A percentile compares a stretch with the other conserved stretches of the same genome.
Evolutionary conservation across 2,888 invertebrate genomes (phyloP).

Genomic region (Lasioglossum oenotherae): DNA sequence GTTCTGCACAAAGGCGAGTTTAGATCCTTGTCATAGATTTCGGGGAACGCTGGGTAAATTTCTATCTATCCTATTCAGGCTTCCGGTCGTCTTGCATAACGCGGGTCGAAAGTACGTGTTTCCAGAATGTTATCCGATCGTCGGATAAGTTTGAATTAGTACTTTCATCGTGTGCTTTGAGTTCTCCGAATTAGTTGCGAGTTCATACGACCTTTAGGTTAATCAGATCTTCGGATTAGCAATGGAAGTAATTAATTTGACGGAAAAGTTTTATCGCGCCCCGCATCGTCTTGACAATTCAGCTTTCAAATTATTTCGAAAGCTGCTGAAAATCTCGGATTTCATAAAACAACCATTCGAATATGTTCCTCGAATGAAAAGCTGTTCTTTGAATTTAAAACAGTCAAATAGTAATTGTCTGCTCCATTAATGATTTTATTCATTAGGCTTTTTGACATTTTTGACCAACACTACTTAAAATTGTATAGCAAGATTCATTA

Average conservation of each 20-base stretch:
- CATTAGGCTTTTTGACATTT: too few species aligned
- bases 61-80: conserved; percentile 45
- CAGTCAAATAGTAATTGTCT: not conserved
- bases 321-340: not conserved
- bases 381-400: not conserved
- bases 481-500: not conserved
- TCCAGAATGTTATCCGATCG: conserved; percentile 49
- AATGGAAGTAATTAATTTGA: conserved; percentile 40
- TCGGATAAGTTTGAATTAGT: conserved; percentile 57
- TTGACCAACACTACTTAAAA: too few species aligned
- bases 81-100: conserved; percentile 37
- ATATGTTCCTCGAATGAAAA: not conserved
- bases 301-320: not conserved
- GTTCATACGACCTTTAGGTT: conserved; percentile 20
- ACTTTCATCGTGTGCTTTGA: conserved; percentile 39
- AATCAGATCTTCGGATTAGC: conserved; percentile 37
- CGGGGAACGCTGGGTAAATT: conserved; percentile 44
- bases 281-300: not conserved
- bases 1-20: conserved; percentile 47
- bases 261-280: not conserved
- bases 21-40: conserved; percentile 51
- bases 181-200: conserved; percentile 34
- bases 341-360: not conserved
- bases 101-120: conserved; percentile 44
- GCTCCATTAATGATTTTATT: not conserved